Percentiles rank a stretch among this genome's conserved stretches.
These are phyloP conservation scores for Falco punctatus DNA, from an alignment of 2,113 vertebrate species.

Conservation along the genomic window DNA sequence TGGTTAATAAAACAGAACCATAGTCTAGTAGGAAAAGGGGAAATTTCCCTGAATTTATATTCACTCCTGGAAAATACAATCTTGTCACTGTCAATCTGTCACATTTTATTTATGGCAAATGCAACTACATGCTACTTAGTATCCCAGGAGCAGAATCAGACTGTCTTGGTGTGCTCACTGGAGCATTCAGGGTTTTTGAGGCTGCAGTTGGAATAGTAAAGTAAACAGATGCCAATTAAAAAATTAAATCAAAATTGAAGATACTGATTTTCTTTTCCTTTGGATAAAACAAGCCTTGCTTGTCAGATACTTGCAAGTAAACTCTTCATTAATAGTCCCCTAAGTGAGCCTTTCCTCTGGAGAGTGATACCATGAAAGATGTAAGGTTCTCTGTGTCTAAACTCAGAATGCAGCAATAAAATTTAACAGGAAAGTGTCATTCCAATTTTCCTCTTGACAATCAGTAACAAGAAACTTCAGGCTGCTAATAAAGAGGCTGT, in stretches of 20 bases:
- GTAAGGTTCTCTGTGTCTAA: neutral
- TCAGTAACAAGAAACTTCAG: constrained; percentile 45
- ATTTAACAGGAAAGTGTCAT: constrained; percentile 53
- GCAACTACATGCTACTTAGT: neutral
- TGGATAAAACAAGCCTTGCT: neutral
- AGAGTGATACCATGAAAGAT: neutral
- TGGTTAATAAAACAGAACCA: neutral
- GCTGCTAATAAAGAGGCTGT: constrained; percentile 4
- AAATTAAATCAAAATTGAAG: neutral
- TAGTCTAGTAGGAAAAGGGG: neutral
- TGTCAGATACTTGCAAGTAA: neutral
- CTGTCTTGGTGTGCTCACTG: neutral
- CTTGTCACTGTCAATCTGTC: neutral
- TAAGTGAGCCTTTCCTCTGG: neutral
- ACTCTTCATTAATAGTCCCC: neutral
- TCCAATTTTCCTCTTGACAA: constrained; percentile 44
- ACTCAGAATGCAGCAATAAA: constrained; percentile 30
- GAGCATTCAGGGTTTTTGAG: neutral
- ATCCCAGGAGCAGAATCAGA: neutral
- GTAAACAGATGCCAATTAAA: neutral
- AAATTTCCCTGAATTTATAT: constrained; percentile 2
- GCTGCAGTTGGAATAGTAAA: neutral
- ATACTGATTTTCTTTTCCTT: constrained; percentile 1
- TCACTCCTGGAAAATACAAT: neutral
- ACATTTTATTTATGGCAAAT: neutral